Evolutionary conservation across 30 jellyfish, hydroid and myxozoan species (phyloP), one percentile per base, ranked within the genome.

Genomic region (Chrysaora quinquecirrha): DNA sequence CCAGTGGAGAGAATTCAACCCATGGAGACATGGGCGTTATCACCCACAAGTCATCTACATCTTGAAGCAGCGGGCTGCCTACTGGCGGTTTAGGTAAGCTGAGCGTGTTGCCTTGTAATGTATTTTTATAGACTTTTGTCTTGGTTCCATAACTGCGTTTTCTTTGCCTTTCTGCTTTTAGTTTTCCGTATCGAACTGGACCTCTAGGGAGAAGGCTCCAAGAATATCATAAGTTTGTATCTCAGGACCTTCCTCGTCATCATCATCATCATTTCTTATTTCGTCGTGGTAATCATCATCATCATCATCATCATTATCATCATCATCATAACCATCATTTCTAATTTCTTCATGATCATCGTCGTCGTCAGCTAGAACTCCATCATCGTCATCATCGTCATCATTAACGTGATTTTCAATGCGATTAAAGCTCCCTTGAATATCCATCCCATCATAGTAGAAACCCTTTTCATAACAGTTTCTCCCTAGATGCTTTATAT

Each of bases 1-100:
- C 29, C 34, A 52, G 35, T 19, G 81, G 84, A 48, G 76, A 66
- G 2, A 23, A 1, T 0, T 79, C 75, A n/a, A 38, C 66, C 82
- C 82, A 79, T 1, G 89, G 80, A 21, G 74, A 72, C 32, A 82
- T 10, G 20, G 92, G 92, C 19, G 92, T 82, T 12, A 82, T 85
- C 18, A 82, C n/a, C 92, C 92, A 82, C 1, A 69, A 32, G 63
- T 82, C 92, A 16, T 82, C 86, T 31, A 70, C 43, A 24, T 82
- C 92, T 43, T 64, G 75, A 6, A 50, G 24, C 7, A 11, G 10
- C 2, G 72, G 82, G 3, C 49, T 20, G 3, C 28, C 19, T 16
- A 34, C 23, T 1, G 88, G 80, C 4, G 30, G 71, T 30, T 77
- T 62, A 20, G 88, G 88, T 34, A 60, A 9, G 66, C 50, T 12